Conservation (phyloP, 2,797 vertebrate genomes). For the Chelon labrosus region DNA sequence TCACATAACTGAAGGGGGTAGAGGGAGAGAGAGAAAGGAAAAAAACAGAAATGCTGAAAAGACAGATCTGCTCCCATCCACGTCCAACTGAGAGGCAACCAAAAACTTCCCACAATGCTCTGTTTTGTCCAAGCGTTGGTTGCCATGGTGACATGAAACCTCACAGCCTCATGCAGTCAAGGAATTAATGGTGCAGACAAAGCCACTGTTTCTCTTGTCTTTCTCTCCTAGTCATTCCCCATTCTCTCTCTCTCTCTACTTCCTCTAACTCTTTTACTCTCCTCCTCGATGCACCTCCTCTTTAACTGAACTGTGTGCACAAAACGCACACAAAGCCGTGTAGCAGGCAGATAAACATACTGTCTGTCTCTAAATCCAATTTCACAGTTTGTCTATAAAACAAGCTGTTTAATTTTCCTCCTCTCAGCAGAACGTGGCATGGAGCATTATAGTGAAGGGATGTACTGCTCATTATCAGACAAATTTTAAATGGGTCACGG, state of each 20-base stretch:
- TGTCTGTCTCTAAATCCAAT: slow-evolving; percentile 67
- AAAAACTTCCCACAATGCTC: slow-evolving; percentile 72
- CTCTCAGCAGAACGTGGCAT: slow-evolving; percentile 47
- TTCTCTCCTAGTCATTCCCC: not conserved
- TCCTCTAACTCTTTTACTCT: not conserved
- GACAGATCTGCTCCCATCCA: slow-evolving; percentile 47
- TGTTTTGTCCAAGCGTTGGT: slow-evolving; percentile 59
- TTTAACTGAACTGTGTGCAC: slow-evolving; percentile 26
- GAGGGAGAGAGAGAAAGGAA: too few relatives aligned
- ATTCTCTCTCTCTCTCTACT: not conserved
- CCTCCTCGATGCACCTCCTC: slow-evolving; percentile 40
- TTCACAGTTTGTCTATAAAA: slow-evolving; percentile 68
- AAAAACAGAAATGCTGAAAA: slow-evolving; percentile 9
- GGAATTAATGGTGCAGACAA: slow-evolving; percentile 25
- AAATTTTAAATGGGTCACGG: slow-evolving; percentile 2
- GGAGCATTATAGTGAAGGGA: slow-evolving; percentile 48
- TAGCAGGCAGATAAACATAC: slow-evolving; percentile 47
- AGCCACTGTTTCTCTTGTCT: not conserved
- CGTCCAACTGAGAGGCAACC: slow-evolving; percentile 62
- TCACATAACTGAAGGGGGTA: too few relatives aligned
- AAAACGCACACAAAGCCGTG: slow-evolving; percentile 39
- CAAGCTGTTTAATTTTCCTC: slow-evolving; percentile 56
- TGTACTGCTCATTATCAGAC: slow-evolving; percentile 41
- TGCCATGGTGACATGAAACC: slow-evolving; percentile 45
- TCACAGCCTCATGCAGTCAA: slow-evolving; percentile 39